Base-by-base conservation (phyloP, 1,140 invertebrate species). In the Drosophila miranda region DNA sequence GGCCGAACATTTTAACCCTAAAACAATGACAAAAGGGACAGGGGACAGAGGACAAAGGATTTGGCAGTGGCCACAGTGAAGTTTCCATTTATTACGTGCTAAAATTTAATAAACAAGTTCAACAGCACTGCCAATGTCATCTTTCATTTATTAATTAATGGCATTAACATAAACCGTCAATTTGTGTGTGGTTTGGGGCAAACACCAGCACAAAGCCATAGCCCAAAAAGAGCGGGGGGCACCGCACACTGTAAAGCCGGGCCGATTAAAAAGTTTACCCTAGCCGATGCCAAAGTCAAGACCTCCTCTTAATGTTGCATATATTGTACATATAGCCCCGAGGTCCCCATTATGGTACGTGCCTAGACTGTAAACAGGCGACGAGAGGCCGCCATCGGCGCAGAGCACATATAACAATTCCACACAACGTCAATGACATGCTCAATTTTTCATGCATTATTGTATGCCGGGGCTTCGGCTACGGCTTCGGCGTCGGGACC, bases 111-210 rank as follows among this genome's bases (percentile, higher is more conserved):
- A 78, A 86, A 75, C 82, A 80, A 75, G 62, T 69, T 82, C 45
- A 86, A 67, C 70, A 59, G 48, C 60, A 79, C 38, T 38, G 59
- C 9, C 34, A 76, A 78, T 82, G 78, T 82, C 82, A 78, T 87
- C 87, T 86, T 86, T 86, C 78, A 72, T 73, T 87, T 78, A 87
- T 87, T 87, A 88, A 87, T 87, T 86, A 86, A 86, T 72, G 62
- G 78, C 83, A 87, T 86, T 86, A 87, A 82, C 66, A 86, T 81
- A 75, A 87, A 86, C 56, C 82, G 78, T 81, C 82, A 82, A 86
- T 86, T 86, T 87, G 80, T 75, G 58, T 43, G 68, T 86, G 81
- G 80, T 75, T 11, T 38, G 30, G 28, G 42, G 9, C 71, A 42
- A 55, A 52, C 55, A 62, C 11, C 34, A 13, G 11, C 13, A 43